phyloP scores from a whole-genome alignment of 2,113 vertebrate species.

The Lontra canadensis region DNA sequence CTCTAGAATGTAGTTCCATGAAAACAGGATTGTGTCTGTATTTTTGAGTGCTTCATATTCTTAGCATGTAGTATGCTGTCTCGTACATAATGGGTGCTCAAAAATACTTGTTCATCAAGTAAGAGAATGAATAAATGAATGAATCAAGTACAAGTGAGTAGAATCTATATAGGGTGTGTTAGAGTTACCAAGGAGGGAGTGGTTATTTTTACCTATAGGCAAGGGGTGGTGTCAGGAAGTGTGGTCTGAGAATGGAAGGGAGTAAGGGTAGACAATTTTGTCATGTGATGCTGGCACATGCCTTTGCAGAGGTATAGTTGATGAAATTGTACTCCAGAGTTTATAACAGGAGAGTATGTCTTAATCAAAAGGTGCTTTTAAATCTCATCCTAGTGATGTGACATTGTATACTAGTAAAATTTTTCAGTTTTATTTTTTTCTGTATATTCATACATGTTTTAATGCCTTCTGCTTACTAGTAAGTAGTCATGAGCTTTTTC shows the following conservation, averaged over 20 bases:
- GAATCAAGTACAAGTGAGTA: neutral
- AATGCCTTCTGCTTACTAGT: neutral
- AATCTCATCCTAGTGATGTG: neutral
- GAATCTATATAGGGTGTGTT: neutral
- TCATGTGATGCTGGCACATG: neutral
- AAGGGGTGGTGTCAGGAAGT: neutral
- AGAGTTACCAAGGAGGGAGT: neutral
- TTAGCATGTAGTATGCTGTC: neutral
- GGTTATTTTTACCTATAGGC: neutral
- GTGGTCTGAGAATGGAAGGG: neutral
- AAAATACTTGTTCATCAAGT: conserved; percentile 30
- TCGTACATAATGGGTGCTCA: neutral
- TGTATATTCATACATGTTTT: neutral
- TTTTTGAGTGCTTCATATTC: neutral
- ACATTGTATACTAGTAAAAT: neutral
- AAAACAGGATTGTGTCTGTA: conserved; percentile 9
- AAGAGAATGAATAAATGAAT: neutral
- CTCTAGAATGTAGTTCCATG: neutral
- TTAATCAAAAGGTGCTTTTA: conserved; percentile 27
- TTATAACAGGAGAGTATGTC: neutral
- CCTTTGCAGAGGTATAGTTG: neutral
- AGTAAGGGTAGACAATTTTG: neutral
- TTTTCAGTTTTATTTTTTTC: conserved; percentile 4
- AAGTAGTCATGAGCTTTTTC: neutral
- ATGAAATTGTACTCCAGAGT: neutral